Evolutionary conservation across 2,113 vertebrate species (phyloP), one percentile per base, ranked within the genome.

Genomic region (Varanus salvator): DNA sequence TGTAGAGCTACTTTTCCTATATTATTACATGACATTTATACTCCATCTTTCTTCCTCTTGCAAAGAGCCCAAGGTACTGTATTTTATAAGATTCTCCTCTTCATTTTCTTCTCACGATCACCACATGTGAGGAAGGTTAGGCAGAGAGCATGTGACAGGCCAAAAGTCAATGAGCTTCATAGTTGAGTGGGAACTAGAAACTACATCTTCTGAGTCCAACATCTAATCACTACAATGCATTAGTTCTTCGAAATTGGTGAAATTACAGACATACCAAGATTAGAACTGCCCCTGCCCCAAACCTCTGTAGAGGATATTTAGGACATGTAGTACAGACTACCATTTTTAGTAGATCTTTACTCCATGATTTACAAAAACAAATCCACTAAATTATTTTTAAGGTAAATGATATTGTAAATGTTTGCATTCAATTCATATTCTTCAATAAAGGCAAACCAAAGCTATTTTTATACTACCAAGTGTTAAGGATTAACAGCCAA

Each of bases 371-470:
- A 27, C 17, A 87, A 87, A 87, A 50, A 5, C 52, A 87, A 87
- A 52, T 69, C 9, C 44, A 80, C 27, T 76, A 34, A 54, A 86
- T 29, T 25, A 38, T 19, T 77, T 78, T 48, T 19, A 77, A 27
- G 31, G 19, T 54, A 80, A 54, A 76, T 27, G 29, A 29, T 15
- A 64, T 52, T 89, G 34, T 54, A 84, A 84, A 89, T 68, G 77
- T 89, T 84, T 89, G 71, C 38, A 89, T 68, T 81, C 66, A 72
- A 21, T 81, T 77, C 21, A 68, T 23, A 77, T 84, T 77, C n/a
- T 44, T 66, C 71, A 83, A 50, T 76, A 89, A 89, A n/a, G 34
- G 25, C 50, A 81, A 81, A 31, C 29, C 44, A 89, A 84, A 29
- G 72, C 44, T 84, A 77, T 84, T 52, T 57, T 52, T 87, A 68